A percentile compares a stretch with the other conserved stretches of the same genome.
phyloP scores from a whole-genome alignment of 2,113 vertebrate species.

The Myotis lucifugus region DNA sequence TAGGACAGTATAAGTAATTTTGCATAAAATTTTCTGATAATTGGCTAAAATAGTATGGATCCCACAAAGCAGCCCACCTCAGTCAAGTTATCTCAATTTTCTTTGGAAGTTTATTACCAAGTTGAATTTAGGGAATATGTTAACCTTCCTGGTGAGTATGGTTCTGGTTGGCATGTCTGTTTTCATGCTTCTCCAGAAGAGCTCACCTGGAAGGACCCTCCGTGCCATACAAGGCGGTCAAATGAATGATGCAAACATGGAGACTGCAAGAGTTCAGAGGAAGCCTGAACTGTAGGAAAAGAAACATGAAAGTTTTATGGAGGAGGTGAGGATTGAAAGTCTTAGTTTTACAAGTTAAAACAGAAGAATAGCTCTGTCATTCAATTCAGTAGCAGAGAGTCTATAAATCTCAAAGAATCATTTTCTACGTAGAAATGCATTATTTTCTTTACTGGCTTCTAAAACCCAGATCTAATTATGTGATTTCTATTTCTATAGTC shows the following conservation, averaged over 20 bases:
- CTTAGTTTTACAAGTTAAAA: constrained; percentile 27
- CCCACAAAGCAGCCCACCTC: neutral
- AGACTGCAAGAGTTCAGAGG: neutral
- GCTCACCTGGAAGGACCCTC: neutral
- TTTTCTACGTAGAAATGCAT: neutral
- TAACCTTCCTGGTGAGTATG: neutral
- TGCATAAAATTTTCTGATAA: neutral
- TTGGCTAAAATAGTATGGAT: neutral
- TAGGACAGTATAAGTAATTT: neutral
- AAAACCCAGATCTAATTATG: neutral
- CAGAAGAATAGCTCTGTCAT: neutral
- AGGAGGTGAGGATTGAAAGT: neutral
- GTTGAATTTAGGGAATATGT: neutral
- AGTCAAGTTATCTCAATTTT: neutral
- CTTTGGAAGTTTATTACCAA: neutral
- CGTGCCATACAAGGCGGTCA: neutral
- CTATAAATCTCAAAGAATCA: neutral
- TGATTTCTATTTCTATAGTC: constrained; percentile 22
- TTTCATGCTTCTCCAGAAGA: neutral
- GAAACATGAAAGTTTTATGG: neutral
- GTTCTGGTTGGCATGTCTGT: neutral
- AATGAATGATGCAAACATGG: neutral
- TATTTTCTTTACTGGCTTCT: neutral
- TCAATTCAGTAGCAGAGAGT: neutral
- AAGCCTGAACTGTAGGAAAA: neutral